A percentile compares a stretch with the other conserved stretches of the same genome.
Evolutionary conservation across 2,113 vertebrate species (phyloP).

Genomic region (Lontra canadensis): DNA sequence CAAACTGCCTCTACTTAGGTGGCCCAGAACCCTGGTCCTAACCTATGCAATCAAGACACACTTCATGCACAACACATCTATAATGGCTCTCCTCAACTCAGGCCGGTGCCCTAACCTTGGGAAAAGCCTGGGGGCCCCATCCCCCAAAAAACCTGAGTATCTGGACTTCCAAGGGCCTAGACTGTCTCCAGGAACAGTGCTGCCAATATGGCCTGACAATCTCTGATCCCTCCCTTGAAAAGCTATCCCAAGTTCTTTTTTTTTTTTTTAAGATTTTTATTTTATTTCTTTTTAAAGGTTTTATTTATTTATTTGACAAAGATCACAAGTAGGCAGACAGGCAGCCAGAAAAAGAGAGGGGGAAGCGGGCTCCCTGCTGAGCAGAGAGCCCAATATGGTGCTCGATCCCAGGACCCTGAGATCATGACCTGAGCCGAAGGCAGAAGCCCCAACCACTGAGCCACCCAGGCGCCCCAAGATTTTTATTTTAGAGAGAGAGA

Average conservation of each 20-base stretch:
- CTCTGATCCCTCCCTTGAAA: conserved; percentile 3
- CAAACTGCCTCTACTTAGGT: background rate
- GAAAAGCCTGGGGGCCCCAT: background rate
- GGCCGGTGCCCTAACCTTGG: background rate
- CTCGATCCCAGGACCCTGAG: too few species aligned
- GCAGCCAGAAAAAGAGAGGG: too few species aligned
- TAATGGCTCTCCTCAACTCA: background rate
- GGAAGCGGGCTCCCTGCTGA: too few species aligned
- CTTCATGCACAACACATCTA: background rate
- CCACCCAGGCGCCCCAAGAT: background rate
- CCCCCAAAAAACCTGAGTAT: background rate
- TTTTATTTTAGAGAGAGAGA: too few species aligned
- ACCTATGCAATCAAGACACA: background rate
- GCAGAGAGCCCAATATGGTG: too few species aligned
- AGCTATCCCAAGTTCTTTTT: background rate
- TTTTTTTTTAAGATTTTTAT: background rate
- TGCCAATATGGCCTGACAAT: background rate
- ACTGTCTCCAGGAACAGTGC: background rate
- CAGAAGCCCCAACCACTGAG: too few species aligned
- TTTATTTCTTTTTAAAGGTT: too few species aligned
- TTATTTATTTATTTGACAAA: too few species aligned
- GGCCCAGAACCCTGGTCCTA: background rate
- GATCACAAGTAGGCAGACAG: too few species aligned
- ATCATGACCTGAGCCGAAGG: too few species aligned
- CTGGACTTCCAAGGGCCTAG: background rate